Base-by-base conservation (phyloP, 1,140 invertebrate species). In the Lordiphosa mommai region DNA sequence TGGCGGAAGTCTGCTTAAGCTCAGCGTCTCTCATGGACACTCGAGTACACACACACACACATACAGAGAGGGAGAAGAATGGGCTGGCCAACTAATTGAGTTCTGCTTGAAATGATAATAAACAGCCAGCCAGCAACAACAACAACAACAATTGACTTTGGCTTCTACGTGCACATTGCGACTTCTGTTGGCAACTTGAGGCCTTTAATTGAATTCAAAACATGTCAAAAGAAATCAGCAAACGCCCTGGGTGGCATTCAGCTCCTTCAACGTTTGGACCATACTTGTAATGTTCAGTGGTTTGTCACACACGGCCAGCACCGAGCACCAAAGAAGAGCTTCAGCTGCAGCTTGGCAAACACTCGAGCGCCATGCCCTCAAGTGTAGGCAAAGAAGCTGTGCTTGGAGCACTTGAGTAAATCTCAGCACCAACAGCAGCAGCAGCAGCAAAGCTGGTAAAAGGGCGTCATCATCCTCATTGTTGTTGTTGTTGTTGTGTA, bases 1-100 rank as follows among this genome's bases (percentile, higher is more conserved):
- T 80, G 72, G 77, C 82, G 82, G 82, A 86, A 86, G 77, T 86
- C 84, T 86, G 84, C 72, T 86, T 86, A 82, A 77, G 64, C 72
- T 86, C 82, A 86, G 51, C 41, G 49, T 8, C 36, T 34, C 33
- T 14, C 14, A 20, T n/a, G 17, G 29, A 37, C 29, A 29, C 29
- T 23, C 34, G 49, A 53, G 64, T 68, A 27, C 17, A 14, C 17
- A 44, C 37, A 40, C 37, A 7, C 14, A 38, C 9, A 8, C 36
- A 40, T 3, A 20, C n/a, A 40, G 6, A 40, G 5, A 17, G 4
- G 5, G 17, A 5, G 17, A 20, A n/a, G 1, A 29, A n/a, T 33
- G 38, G 20, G 32, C 17, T 52, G 59, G 44, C 53, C 60, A 84
- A 67, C 77, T 82, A 82, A 82, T 82, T 82, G 77, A 82, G 77